Percentiles rank a stretch among this genome's conserved stretches.
These are phyloP conservation scores for Metaphire vulgaris DNA, from an alignment of 1,140 invertebrate species.

Conservation along the genomic window DNA sequence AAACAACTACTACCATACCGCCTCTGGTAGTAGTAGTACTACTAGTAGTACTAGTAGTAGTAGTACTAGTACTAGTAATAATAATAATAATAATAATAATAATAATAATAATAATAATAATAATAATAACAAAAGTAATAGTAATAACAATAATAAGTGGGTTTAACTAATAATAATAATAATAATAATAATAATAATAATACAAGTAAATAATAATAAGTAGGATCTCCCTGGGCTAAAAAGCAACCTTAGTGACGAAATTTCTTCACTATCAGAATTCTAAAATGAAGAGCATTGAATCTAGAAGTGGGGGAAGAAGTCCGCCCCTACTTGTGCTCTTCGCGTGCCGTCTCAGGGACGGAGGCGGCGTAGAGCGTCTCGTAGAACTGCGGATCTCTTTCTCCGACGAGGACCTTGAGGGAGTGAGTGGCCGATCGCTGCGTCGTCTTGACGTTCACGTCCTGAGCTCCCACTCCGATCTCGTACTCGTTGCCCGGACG, in stretches of 20 bases:
- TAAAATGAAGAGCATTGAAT: no score
- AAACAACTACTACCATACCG: no score
- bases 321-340: constrained; percentile 18
- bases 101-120: constrained; percentile 9
- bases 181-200: constrained; percentile 6
- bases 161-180: constrained; percentile 6
- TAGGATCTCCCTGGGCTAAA: no score
- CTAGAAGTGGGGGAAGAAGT: no score
- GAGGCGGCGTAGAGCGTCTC: constrained; percentile 8
- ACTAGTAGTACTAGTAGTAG: no score
- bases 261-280: no score
- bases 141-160: background rate
- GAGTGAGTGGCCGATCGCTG: constrained; percentile 23
- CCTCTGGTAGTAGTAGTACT: no score
- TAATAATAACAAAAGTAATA: constrained; percentile 3
- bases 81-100: constrained; percentile 9
- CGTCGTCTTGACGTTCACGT: background rate
- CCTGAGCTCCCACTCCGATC: constrained; percentile 21
- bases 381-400: no score
- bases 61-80: no score
- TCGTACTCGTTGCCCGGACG: constrained; percentile 20
- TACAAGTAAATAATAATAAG: background rate
- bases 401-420: constrained; percentile 27
- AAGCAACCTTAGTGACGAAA: no score
- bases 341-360: constrained; percentile 22